Evolutionary conservation across 2,113 vertebrate genomes (phyloP), one percentile per base, ranked within the genome.

Genomic region (Pelusios castaneus): DNA sequence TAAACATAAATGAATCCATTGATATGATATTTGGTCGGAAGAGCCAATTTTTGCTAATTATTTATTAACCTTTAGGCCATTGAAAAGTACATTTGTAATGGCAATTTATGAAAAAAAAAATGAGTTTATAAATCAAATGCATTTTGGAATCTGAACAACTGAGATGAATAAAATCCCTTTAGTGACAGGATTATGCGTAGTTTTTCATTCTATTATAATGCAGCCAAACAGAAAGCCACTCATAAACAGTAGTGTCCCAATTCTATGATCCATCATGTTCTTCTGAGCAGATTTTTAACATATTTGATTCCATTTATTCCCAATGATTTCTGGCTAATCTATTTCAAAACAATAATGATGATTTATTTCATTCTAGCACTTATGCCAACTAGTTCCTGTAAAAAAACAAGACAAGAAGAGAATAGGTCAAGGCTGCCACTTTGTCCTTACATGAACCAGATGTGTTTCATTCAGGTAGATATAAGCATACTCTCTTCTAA

Each of bases 331-430:
- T 60, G n/a, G 24, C 49, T 73, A 49, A 89, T 92, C 78, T 90
- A 13, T 90, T 91, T 85, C 83, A 60, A 94, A 90, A 89, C 41
- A 89, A 49, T 54, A 79, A 47, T 80, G 14, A 56, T 87, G 25
- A 79, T 73, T 93, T 84, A 47, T 54, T 91, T 82, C 43, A 87
- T 92, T 21, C 51, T 91, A 90, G 34, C 86, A 97, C 96, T 4
- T 56, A 31, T 2, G 8, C 7, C 1, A 56, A 11, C 43, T 92
- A 77, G 17, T 83, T 89, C 52, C 63, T 56, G 45, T 82, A 55
- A 85, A 55, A 85, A 93, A 93, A 91, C 60, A 43, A 29, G 67
- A 29, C 38, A 10, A 81, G 78, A 89, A 93, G 95, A 93, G 85
- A 89, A 51, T 60, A 95, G 51, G 84, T 89, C 60, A 67, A 91